phyloP scores from a whole-genome alignment of 2,797 vertebrate genomes.

The Sciurus carolinensis region DNA sequence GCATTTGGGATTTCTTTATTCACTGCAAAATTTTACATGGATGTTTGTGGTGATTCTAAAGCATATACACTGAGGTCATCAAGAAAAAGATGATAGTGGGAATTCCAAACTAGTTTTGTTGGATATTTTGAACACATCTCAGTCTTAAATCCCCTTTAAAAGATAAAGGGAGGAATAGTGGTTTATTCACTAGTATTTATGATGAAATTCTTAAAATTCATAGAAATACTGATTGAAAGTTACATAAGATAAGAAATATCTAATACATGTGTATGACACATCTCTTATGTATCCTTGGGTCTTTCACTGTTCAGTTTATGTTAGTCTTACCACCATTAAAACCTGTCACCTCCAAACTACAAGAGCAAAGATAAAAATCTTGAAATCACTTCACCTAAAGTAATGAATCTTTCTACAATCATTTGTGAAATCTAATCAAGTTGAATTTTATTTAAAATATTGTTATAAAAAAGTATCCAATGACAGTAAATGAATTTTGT shows the following conservation, averaged over 20 bases:
- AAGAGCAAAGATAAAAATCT: neutral
- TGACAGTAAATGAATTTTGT: neutral
- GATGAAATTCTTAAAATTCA: neutral
- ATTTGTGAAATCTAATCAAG: constrained; percentile 16
- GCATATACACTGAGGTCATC: neutral
- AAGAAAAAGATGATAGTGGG: constrained; percentile 26
- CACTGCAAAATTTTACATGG: neutral
- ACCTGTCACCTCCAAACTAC: neutral
- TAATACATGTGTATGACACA: neutral
- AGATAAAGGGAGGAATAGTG: neutral
- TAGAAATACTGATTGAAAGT: neutral
- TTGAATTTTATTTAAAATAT: constrained; percentile 1
- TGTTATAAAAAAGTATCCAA: neutral
- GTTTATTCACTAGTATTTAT: neutral
- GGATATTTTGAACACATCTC: constrained; percentile 9
- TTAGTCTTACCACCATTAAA: neutral
- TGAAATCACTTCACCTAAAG: neutral
- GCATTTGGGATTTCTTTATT: neutral
- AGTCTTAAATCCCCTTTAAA: neutral
- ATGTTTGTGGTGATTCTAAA: neutral
- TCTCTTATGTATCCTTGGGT: neutral
- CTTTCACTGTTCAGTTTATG: constrained; percentile 15
- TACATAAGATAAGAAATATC: constrained; percentile 10
- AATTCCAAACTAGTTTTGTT: neutral
- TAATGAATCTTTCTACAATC: neutral